phyloP scores from a whole-genome alignment of 2,113 vertebrate genomes.

The Lampris megalopsis region DNA sequence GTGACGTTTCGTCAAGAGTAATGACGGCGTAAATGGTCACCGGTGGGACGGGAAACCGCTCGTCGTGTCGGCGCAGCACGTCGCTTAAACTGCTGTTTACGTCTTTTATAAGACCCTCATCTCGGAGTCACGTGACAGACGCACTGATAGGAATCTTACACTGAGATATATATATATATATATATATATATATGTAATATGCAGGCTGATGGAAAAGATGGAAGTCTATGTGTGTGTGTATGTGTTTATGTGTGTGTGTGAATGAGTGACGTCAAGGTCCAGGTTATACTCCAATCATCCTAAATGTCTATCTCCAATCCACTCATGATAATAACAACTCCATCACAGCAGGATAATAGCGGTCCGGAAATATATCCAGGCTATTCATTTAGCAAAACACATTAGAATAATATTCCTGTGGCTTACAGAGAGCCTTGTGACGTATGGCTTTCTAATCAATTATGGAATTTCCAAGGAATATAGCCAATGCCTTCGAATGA shows the following conservation, averaged over 20 bases:
- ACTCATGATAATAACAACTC: conserved; percentile 77
- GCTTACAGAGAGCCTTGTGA: conserved; percentile 57
- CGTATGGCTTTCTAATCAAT: conserved; percentile 73
- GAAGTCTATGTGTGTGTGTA: conserved; percentile 56
- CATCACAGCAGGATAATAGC: conserved; percentile 64
- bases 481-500: conserved; percentile 41
- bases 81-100: neutral
- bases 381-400: conserved; percentile 73
- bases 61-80: neutral
- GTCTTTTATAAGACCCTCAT: neutral
- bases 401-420: conserved; percentile 75
- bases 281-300: conserved; percentile 70
- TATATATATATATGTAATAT: neutral
- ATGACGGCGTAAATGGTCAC: conserved; percentile 25
- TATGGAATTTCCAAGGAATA: conserved; percentile 70
- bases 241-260: conserved; percentile 58
- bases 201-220: conserved; percentile 31
- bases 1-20: conserved; percentile 26
- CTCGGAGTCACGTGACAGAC: too few relatives aligned
- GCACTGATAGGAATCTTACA: too few relatives aligned
- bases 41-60: conserved; percentile 14
- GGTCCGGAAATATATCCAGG: conserved; percentile 68
- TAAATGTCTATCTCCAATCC: conserved; percentile 75
- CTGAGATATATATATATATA: conserved; percentile 3
- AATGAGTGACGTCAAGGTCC: conserved; percentile 63